Conservation (phyloP, 2,888 invertebrate genomes). For the Diarsia dahlii region DNA sequence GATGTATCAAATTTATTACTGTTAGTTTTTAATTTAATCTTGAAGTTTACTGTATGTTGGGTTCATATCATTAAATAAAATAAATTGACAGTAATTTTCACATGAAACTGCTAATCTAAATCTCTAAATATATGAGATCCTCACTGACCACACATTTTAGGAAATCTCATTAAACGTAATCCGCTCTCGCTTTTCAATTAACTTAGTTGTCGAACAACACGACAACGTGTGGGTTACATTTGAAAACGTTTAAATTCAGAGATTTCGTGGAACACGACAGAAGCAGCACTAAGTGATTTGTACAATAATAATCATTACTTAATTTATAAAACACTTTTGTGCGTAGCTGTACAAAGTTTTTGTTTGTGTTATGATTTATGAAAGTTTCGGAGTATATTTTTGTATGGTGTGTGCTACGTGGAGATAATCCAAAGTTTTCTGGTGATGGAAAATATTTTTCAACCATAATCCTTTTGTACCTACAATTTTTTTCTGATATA, state of each 20-base stretch:
- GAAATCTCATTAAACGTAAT: not conserved
- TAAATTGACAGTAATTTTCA: not conserved
- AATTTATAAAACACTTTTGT: conserved; percentile 47
- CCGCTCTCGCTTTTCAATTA: conserved; percentile 35
- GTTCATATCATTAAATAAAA: not conserved
- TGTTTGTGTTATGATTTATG: conserved; percentile 13
- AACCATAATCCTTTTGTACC: not conserved
- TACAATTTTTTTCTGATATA: not conserved
- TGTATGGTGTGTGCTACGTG: not conserved
- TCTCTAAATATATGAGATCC: not conserved
- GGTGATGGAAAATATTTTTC: not conserved
- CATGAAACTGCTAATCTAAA: not conserved
- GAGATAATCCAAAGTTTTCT: not conserved
- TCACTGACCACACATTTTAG: not conserved
- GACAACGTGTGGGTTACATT: conserved; percentile 79
- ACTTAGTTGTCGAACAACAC: conserved; percentile 67
- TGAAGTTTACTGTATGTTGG: not conserved
- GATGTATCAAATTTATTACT: not conserved
- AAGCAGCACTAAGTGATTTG: conserved; percentile 81
- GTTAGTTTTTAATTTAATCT: not conserved
- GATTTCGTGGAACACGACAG: conserved; percentile 77
- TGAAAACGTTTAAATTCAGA: conserved; percentile 85
- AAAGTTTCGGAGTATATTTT: not conserved
- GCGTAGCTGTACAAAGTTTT: conserved; percentile 24
- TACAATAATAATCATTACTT: conserved; percentile 64